Conservation (phyloP, 2,797 vertebrate genomes). For the Furcifer pardalis region DNA sequence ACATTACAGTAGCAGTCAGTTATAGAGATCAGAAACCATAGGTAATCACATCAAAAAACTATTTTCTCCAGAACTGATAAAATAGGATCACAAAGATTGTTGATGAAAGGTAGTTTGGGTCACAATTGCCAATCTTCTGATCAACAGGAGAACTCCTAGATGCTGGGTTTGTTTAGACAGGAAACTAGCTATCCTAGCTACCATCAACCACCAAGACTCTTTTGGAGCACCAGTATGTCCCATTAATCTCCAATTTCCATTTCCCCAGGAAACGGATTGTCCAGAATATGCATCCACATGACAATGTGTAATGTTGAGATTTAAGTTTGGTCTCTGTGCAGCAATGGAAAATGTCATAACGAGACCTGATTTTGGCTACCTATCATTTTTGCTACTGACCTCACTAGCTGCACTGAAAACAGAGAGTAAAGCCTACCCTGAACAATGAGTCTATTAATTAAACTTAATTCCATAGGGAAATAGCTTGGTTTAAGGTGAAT, state of each 20-base stretch:
- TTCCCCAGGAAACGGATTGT: not conserved
- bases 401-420: constrained; percentile 13
- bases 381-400: not conserved
- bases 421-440: not conserved
- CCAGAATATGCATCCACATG: not conserved
- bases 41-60: not conserved
- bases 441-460: constrained; percentile 66
- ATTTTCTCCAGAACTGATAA: not conserved
- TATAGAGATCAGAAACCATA: not conserved
- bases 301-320: not conserved
- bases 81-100: not conserved
- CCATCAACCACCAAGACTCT: not conserved
- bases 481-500: constrained; percentile 56
- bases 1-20: not conserved
- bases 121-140: no score
- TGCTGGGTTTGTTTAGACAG: not conserved
- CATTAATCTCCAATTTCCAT: not conserved
- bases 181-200: not conserved
- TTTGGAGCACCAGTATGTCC: not conserved
- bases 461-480: constrained; percentile 58
- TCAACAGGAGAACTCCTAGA: no score
- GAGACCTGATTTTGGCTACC: not conserved
- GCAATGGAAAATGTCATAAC: not conserved
- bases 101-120: not conserved
- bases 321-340: not conserved